Percentiles rank a stretch among this genome's conserved stretches.
These are phyloP conservation scores for Portunus trituberculatus DNA, from an alignment of 1,140 invertebrate genomes.

Conservation along the genomic window DNA sequence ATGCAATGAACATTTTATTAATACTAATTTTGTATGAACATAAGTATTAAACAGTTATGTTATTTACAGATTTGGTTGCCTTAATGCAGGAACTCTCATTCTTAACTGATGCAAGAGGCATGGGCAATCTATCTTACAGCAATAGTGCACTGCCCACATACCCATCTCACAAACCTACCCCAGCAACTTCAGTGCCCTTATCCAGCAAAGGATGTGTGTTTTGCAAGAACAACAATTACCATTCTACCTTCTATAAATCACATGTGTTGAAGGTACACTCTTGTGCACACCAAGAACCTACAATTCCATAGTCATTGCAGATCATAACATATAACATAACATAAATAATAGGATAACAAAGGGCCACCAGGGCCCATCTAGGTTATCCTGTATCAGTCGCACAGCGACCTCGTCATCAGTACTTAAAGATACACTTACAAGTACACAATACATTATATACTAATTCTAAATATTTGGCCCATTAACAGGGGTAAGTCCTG, in stretches of 20 bases:
- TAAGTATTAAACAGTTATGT: neutral
- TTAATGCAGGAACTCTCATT: conserved; percentile 60
- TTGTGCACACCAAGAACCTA: too few relatives aligned
- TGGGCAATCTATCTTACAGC: neutral
- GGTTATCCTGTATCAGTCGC: too few relatives aligned
- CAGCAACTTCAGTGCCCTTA: neutral
- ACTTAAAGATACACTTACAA: too few relatives aligned
- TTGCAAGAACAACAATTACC: conserved; percentile 77
- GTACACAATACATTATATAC: too few relatives aligned
- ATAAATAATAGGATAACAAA: too few relatives aligned
- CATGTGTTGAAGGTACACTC: conserved; percentile 70
- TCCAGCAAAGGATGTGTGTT: conserved; percentile 74
- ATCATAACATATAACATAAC: too few relatives aligned
- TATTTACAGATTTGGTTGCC: conserved; percentile 60
- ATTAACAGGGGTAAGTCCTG: too few relatives aligned
- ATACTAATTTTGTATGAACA: neutral
- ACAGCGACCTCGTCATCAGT: too few relatives aligned
- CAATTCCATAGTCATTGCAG: too few relatives aligned
- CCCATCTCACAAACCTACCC: neutral
- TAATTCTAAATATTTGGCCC: too few relatives aligned
- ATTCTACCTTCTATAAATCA: conserved; percentile 76
- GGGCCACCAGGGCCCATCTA: too few relatives aligned
- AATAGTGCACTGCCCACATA: conserved; percentile 1
- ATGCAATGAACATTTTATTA: too few relatives aligned
- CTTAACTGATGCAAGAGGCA: neutral